phyloP scores from a whole-genome alignment of 2,888 invertebrate genomes.

The Eurytoma californica region DNA sequence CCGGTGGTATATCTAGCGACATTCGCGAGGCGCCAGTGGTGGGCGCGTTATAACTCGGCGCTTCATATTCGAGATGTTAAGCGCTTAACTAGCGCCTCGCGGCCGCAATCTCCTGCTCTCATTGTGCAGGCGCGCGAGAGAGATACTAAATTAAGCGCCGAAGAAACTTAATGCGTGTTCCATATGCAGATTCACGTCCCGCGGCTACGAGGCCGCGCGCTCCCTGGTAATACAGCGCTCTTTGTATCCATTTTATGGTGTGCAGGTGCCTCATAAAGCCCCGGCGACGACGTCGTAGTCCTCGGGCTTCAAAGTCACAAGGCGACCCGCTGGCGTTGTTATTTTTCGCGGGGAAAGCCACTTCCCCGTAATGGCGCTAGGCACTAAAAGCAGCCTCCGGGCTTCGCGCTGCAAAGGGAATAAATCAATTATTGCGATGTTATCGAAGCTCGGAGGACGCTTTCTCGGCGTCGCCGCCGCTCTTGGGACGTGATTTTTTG shows the following conservation, averaged over 20 bases:
- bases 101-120: slow-evolving; percentile 49
- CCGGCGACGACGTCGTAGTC: slow-evolving; percentile 33
- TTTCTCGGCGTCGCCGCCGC: background rate
- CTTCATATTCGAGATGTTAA: slow-evolving; percentile 57
- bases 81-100: slow-evolving; percentile 54
- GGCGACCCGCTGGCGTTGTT: no score
- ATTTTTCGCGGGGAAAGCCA: slow-evolving; percentile 22
- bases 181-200: slow-evolving; percentile 72
- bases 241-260: slow-evolving; percentile 72
- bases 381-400: slow-evolving; percentile 11
- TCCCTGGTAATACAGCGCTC: slow-evolving; percentile 59
- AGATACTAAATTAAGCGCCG: slow-evolving; percentile 72
- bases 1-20: slow-evolving; percentile 44
- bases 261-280: slow-evolving; percentile 68
- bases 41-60: slow-evolving; percentile 38
- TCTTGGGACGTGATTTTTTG: background rate
- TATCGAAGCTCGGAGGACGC: background rate
- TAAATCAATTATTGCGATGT: slow-evolving; percentile 40
- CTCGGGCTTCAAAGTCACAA: slow-evolving; percentile 36
- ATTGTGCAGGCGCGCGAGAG: slow-evolving; percentile 32
- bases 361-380: slow-evolving; percentile 16
- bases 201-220: slow-evolving; percentile 13
- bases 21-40: slow-evolving; percentile 28
- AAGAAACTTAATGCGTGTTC: slow-evolving; percentile 73
- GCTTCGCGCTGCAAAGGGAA: slow-evolving; percentile 11